phyloP scores from a whole-genome alignment of 1,140 invertebrate genomes.

The Meloidogyne exigua region DNA sequence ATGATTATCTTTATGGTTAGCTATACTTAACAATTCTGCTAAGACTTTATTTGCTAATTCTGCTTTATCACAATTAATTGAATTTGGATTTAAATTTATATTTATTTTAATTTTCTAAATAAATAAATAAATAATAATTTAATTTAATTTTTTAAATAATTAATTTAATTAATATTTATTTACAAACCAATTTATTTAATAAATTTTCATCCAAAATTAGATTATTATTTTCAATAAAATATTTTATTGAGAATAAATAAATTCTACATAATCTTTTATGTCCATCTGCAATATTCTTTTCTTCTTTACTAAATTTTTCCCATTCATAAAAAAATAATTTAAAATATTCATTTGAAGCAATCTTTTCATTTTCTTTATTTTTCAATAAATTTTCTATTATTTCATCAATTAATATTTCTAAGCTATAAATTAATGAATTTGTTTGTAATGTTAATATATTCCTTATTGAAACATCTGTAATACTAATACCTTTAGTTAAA shows the following conservation, averaged over 20 bases:
- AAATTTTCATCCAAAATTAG: background rate
- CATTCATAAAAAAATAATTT: background rate
- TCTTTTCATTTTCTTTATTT: background rate
- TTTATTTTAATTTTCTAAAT: background rate
- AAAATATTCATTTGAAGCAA: background rate
- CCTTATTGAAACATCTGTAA: background rate
- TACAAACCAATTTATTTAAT: background rate
- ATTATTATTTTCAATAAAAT: background rate
- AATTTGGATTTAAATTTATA: background rate
- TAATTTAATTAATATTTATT: background rate
- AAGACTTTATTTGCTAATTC: background rate
- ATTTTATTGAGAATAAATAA: background rate
- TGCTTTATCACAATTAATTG: slow-evolving; percentile 1
- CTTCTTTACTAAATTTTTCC: background rate
- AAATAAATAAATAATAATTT: background rate
- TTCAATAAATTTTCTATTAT: background rate
- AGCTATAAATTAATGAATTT: background rate
- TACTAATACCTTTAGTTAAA: background rate
- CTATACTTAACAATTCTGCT: background rate
- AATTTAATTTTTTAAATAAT: background rate
- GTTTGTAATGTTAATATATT: background rate
- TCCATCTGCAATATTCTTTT: background rate
- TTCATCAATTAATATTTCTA: slow-evolving; percentile 1
- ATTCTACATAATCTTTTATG: background rate
- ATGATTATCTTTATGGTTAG: background rate